phyloP scores from a whole-genome alignment of 2,888 invertebrate species.

The Buathra laborator region DNA sequence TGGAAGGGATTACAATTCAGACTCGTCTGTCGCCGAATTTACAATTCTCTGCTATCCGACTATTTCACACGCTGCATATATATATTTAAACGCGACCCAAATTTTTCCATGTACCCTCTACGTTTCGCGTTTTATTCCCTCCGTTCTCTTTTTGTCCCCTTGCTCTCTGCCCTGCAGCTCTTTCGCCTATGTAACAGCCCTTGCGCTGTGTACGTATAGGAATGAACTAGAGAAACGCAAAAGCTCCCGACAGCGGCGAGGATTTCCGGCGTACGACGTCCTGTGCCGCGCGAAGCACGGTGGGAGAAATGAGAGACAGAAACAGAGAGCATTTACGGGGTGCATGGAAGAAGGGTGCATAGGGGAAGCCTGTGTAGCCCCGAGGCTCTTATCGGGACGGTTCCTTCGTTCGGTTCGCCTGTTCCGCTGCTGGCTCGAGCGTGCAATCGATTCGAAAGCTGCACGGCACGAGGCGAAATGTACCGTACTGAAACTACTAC shows the following conservation, averaged over 20 bases:
- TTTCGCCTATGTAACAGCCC: neutral
- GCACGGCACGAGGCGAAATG: conserved; percentile 61
- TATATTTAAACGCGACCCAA: neutral
- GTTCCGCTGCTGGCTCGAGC: conserved; percentile 68
- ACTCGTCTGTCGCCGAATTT: neutral
- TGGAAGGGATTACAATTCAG: neutral
- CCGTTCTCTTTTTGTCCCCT: neutral
- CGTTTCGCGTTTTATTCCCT: neutral
- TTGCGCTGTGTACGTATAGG: neutral
- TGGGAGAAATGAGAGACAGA: neutral
- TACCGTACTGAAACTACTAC: conserved; percentile 65
- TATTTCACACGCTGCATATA: neutral
- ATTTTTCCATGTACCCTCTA: neutral
- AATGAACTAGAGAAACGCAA: conserved; percentile 31
- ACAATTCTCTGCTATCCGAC: conserved; percentile 11
- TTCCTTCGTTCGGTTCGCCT: conserved; percentile 68
- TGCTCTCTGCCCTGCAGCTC: neutral
- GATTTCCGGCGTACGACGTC: conserved; percentile 47
- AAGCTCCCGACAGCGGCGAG: conserved; percentile 46
- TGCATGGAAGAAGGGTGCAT: conserved; percentile 9
- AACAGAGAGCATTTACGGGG: neutral
- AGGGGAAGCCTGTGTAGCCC: conserved; percentile 21
- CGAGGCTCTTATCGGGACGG: conserved; percentile 66
- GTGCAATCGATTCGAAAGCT: conserved; percentile 70
- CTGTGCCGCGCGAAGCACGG: conserved; percentile 35